Evolutionary conservation across 2,113 vertebrate genomes (phyloP).

Genomic region (Elgaria multicarinata): DNA sequence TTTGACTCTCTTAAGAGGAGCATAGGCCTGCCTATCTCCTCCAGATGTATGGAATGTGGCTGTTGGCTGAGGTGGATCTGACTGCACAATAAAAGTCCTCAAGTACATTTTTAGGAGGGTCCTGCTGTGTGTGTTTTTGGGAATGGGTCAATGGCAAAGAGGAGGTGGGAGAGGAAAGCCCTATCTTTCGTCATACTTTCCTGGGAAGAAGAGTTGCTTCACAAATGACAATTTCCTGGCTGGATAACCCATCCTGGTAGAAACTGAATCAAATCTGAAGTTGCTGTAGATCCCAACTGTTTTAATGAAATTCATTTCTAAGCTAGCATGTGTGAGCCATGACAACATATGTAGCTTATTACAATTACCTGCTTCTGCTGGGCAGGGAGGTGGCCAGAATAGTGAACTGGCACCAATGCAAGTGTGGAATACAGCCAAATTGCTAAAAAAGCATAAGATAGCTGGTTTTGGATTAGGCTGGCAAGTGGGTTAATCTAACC

Average conservation of each 20-base stretch:
- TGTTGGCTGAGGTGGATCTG: conserved; percentile 39
- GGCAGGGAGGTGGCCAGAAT: neutral
- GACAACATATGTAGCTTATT: neutral
- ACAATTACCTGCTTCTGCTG: neutral
- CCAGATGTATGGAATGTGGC: conserved; percentile 2
- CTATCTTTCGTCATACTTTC: neutral
- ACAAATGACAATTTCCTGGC: neutral
- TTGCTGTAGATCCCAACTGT: neutral
- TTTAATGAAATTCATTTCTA: neutral
- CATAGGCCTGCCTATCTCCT: conserved; percentile 43
- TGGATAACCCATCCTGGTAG: neutral
- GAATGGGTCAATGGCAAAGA: neutral
- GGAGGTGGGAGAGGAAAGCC: too few relatives aligned
- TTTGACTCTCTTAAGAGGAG: conserved; percentile 18
- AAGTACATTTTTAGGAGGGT: conserved; percentile 1
- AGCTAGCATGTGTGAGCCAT: neutral
- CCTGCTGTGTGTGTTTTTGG: neutral
- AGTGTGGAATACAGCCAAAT: neutral
- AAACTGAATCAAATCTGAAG: neutral
- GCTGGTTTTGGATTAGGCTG: neutral
- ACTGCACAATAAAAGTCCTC: conserved; percentile 56
- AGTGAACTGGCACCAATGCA: neutral
- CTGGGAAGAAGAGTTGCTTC: neutral
- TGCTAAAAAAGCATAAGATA: neutral
- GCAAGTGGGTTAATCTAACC: neutral